A percentile compares a stretch with the other conserved stretches of the same genome.
These are phyloP conservation scores for Botia kubotai DNA, from an alignment of 2,797 vertebrate genomes.

Conservation along the genomic window DNA sequence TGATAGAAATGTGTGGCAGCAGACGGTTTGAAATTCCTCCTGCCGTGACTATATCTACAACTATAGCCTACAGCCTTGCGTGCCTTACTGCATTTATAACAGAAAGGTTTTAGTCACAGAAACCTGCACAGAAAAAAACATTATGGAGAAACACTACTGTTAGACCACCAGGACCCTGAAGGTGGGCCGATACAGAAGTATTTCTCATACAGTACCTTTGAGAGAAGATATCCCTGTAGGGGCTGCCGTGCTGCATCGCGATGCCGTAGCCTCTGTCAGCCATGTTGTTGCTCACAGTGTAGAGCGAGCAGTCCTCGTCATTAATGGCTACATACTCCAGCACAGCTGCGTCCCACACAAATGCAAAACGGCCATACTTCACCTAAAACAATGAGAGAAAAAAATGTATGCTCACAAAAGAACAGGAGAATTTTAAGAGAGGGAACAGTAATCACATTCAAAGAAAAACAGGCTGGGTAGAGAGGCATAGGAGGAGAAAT, in stretches of 20 bases:
- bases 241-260: constrained; percentile 96
- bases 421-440: constrained; percentile 12
- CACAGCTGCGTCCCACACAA: constrained; percentile 96
- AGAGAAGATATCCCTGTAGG: constrained; percentile 96
- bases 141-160: neutral
- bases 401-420: constrained; percentile 31
- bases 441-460: constrained; percentile 26
- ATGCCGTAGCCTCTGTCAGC: constrained; percentile 96
- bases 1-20: too few species aligned
- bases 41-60: neutral
- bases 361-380: constrained; percentile 93
- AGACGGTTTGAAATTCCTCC: too few species aligned
- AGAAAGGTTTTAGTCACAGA: neutral
- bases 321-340: constrained; percentile 96
- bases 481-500: constrained; percentile 16
- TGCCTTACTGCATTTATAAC: neutral
- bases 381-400: constrained; percentile 78
- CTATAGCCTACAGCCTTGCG: neutral
- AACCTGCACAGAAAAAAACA: neutral
- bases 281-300: constrained; percentile 88
- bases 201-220: constrained; percentile 84
- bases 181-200: neutral
- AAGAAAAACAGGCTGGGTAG: constrained; percentile 24
- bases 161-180: neutral
- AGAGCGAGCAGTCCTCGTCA: constrained; percentile 95